These are phyloP conservation scores for Neolamprologus tretocephalus DNA, from an alignment of 2,113 vertebrate species.

Conservation along the genomic window DNA sequence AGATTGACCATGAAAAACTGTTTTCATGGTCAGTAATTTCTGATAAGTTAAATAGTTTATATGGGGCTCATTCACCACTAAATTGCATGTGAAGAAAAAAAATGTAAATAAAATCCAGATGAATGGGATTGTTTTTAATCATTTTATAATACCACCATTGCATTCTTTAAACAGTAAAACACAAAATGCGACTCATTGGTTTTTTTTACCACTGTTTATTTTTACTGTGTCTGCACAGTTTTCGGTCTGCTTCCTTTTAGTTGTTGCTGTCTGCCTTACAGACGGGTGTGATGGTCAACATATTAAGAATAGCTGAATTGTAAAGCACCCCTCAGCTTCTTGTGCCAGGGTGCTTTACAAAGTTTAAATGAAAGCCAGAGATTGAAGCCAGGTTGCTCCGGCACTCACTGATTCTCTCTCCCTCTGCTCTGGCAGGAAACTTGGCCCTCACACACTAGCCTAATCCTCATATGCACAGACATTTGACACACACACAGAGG, in stretches of 20 bases:
- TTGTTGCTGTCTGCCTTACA: conserved; percentile 7
- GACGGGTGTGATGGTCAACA: conserved; percentile 6
- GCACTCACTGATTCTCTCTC: conserved; percentile 10
- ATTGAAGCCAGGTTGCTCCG: conserved; percentile 29
- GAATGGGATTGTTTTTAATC: not conserved
- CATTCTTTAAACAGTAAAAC: not conserved
- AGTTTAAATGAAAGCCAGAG: conserved; percentile 48
- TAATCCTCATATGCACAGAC: conserved; percentile 34
- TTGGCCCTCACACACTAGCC: conserved; percentile 25
- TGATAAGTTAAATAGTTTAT: not conserved
- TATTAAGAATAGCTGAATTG: conserved; percentile 21
- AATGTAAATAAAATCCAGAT: not conserved
- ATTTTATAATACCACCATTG: not conserved
- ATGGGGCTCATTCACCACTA: not conserved
- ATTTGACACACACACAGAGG: not conserved
- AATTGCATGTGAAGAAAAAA: not conserved
- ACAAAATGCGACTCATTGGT: not conserved
- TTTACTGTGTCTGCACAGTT: not conserved
- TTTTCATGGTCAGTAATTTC: not conserved
- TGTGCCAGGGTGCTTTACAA: conserved; percentile 13
- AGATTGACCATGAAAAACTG: not conserved
- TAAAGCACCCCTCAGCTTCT: not conserved
- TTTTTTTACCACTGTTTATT: not conserved
- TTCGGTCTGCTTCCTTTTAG: not conserved
- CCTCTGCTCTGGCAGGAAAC: conserved; percentile 11